Conservation (phyloP, 2,888 invertebrate genomes). For the Physocephala rufipes region DNA sequence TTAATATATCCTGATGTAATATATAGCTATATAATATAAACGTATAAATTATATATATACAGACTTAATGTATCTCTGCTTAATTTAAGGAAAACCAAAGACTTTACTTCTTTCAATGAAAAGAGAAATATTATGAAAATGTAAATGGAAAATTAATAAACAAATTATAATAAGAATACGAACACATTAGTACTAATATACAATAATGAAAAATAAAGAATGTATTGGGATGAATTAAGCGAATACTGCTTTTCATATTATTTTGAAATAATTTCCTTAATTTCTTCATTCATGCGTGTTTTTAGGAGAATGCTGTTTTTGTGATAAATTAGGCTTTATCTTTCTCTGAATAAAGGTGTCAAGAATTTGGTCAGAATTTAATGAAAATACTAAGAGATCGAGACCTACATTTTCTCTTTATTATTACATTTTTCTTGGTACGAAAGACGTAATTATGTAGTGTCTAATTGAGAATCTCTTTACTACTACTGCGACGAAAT, state of each 20-base stretch:
- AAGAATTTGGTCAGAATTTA: no score
- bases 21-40: slow-evolving; percentile 28
- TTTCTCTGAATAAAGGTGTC: no score
- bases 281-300: no score
- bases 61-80: slow-evolving; percentile 51
- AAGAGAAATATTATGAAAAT: slow-evolving; percentile 41
- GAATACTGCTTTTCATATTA: not conserved
- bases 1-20: slow-evolving; percentile 10
- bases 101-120: slow-evolving; percentile 63
- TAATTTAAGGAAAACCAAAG: slow-evolving; percentile 63
- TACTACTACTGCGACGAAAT: no score
- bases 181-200: not conserved
- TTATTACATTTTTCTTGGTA: no score
- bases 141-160: slow-evolving; percentile 43
- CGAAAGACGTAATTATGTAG: no score
- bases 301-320: no score
- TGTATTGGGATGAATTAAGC: slow-evolving; percentile 25
- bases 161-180: slow-evolving; percentile 32
- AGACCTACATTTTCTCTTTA: no score
- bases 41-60: slow-evolving; percentile 33
- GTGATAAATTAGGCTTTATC: no score
- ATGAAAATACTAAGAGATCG: no score
- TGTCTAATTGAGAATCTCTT: no score
- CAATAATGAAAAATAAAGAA: slow-evolving; percentile 31
- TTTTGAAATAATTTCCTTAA: not conserved